A percentile compares a stretch with the other conserved stretches of the same genome.
phyloP scores from a whole-genome alignment of 2,113 vertebrate species.

The Dromaius novaehollandiae region DNA sequence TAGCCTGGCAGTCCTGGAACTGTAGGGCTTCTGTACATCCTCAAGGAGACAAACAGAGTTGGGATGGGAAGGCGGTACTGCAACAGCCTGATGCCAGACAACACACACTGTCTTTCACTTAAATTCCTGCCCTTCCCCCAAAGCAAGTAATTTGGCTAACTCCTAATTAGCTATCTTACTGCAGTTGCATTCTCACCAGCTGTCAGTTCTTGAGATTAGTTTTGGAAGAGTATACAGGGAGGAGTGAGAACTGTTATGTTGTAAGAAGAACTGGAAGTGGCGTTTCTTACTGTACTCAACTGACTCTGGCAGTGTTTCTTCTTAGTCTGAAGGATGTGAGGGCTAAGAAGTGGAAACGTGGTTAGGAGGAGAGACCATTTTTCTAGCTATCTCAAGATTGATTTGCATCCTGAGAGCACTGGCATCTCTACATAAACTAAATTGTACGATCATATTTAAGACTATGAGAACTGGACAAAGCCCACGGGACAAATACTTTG shows the following conservation, averaged over 20 bases:
- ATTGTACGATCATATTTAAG: not conserved
- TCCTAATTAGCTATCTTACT: constrained; percentile 4
- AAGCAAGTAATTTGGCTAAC: not conserved
- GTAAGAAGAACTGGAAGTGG: not conserved
- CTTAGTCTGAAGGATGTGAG: constrained; percentile 26
- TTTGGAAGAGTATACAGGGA: constrained; percentile 13
- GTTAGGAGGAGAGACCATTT: not conserved
- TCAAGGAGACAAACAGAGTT: not conserved
- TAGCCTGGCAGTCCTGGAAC: not conserved
- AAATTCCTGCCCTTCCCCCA: not conserved
- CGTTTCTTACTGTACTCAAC: not conserved
- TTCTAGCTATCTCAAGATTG: constrained; percentile 13
- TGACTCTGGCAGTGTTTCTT: constrained; percentile 2
- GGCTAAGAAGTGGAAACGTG: constrained; percentile 19
- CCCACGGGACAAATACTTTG: constrained; percentile 21
- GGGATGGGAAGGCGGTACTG: not conserved
- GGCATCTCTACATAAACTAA: constrained; percentile 25
- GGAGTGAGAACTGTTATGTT: not conserved
- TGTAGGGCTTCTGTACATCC: not conserved
- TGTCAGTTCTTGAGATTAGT: not conserved
- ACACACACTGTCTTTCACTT: not conserved
- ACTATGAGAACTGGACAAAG: constrained; percentile 40
- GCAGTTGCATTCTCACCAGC: constrained; percentile 15
- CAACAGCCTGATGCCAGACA: not conserved
- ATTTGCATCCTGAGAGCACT: constrained; percentile 9